These are phyloP conservation scores for Thalpophila matura DNA, from an alignment of 2,888 invertebrate species.

Conservation along the genomic window DNA sequence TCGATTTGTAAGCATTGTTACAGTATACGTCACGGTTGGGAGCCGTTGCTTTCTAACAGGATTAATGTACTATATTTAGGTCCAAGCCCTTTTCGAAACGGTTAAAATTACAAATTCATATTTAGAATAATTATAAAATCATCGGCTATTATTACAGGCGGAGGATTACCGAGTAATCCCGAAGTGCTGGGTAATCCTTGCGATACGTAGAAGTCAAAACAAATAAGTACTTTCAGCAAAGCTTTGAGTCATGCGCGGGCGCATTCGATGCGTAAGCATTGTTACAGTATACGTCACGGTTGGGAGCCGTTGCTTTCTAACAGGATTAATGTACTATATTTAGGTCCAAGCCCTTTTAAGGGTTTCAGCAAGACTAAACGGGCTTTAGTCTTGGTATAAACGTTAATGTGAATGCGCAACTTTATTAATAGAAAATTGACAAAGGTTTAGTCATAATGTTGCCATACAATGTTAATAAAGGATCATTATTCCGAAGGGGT, in stretches of 20 bases:
- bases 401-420: not conserved
- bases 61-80: slow-evolving; percentile 30
- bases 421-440: not conserved
- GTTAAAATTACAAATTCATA: slow-evolving; percentile 14
- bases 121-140: slow-evolving; percentile 7
- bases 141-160: slow-evolving; percentile 12
- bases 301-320: slow-evolving; percentile 39
- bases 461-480: slow-evolving; percentile 9
- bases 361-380: not conserved
- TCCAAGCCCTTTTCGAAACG: slow-evolving; percentile 8
- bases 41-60: slow-evolving; percentile 37
- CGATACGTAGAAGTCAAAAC: slow-evolving; percentile 57
- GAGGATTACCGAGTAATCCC: slow-evolving; percentile 50
- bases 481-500: slow-evolving; percentile 17
- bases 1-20: slow-evolving; percentile 60
- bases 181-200: slow-evolving; percentile 39
- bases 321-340: slow-evolving; percentile 27
- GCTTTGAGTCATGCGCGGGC: slow-evolving; percentile 51
- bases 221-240: slow-evolving; percentile 45
- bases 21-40: slow-evolving; percentile 50
- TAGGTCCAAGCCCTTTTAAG: slow-evolving; percentile 25
- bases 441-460: slow-evolving; percentile 3
- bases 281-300: slow-evolving; percentile 55
- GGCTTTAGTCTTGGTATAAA: not conserved
- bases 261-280: slow-evolving; percentile 58